phyloP scores from a whole-genome alignment of 2,888 invertebrate genomes.

The Megamerina dolium region DNA sequence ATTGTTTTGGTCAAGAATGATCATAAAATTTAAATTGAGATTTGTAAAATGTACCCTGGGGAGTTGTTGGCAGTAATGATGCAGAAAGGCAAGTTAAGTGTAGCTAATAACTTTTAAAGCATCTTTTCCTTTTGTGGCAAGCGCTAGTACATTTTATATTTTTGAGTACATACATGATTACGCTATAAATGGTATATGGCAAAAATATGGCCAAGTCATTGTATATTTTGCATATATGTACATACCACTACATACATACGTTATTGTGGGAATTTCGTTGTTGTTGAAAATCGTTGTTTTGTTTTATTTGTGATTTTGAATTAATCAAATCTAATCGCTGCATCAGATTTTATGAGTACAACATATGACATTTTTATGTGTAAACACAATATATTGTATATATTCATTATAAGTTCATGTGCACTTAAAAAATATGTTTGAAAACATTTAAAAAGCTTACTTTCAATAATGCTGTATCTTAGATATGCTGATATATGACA shows the following conservation, averaged over 20 bases:
- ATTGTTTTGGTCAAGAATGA: neutral
- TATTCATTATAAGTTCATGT: neutral
- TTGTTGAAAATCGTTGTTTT: too few species aligned
- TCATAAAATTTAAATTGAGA: constrained; percentile 1
- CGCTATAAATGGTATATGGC: too few species aligned
- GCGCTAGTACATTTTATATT: too few species aligned
- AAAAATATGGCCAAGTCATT: too few species aligned
- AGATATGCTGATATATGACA: too few species aligned
- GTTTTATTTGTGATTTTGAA: neutral
- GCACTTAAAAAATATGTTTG: neutral
- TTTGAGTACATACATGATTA: too few species aligned
- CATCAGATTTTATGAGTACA: constrained; percentile 1
- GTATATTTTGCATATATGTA: too few species aligned
- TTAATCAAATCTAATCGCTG: constrained; percentile 9
- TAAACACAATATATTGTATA: neutral
- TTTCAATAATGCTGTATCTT: too few species aligned
- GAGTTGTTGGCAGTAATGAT: neutral
- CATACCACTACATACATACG: too few species aligned
- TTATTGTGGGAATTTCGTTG: too few species aligned
- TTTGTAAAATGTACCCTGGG: neutral
- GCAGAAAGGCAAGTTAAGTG: neutral
- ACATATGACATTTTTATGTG: neutral
- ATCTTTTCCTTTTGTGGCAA: too few species aligned
- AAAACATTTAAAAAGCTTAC: constrained; percentile 4
- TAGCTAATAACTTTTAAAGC: neutral